Base-by-base conservation (phyloP, 1,140 invertebrate species). In the Ylistrum balloti region DNA sequence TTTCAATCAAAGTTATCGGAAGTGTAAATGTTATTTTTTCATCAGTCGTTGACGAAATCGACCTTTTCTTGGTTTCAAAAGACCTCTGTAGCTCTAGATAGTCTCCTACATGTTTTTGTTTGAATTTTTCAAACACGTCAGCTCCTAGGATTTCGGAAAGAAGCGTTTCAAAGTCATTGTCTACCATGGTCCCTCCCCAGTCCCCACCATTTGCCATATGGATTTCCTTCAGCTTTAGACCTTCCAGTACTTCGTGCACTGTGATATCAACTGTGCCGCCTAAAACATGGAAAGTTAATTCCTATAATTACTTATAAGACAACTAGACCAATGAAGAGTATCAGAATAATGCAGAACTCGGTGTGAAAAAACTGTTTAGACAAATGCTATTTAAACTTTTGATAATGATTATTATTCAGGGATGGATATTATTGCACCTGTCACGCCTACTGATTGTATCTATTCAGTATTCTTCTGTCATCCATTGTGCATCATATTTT, bases 241-340 rank as follows among this genome's bases (percentile, higher is more conserved):
- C 87, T 10, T 74, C 56, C 34, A 45, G n/a, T 3, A 90, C 86
- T 5, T 90, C 45, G 33, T 92, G 92, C 28, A 92, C 90, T 20
- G 92, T 90, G 11, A 91, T 89, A 28, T 92, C 92, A 34, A 89
- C 90, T 15, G 92, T 92, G 2, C 92, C 90, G n/a, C 92, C 92
- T 92, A n/a, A n/a, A n/a, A n/a, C n/a, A n/a, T n/a, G n/a, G n/a
- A n/a, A n/a, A n/a, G n/a, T n/a, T n/a, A n/a, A n/a, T n/a, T n/a
- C n/a, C n/a, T n/a, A n/a, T n/a, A n/a, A n/a, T n/a, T n/a, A n/a
- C n/a, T n/a, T n/a, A n/a, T n/a, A n/a, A n/a, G n/a, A n/a, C n/a
- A n/a, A n/a, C n/a, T n/a, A n/a, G n/a, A n/a, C n/a, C n/a, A n/a
- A n/a, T n/a, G n/a, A n/a, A n/a, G n/a, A n/a, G n/a, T n/a, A n/a